Conservation (phyloP, 64 coral and sea anemone genomes). For the Hydrozoanthus tunicans region DNA sequence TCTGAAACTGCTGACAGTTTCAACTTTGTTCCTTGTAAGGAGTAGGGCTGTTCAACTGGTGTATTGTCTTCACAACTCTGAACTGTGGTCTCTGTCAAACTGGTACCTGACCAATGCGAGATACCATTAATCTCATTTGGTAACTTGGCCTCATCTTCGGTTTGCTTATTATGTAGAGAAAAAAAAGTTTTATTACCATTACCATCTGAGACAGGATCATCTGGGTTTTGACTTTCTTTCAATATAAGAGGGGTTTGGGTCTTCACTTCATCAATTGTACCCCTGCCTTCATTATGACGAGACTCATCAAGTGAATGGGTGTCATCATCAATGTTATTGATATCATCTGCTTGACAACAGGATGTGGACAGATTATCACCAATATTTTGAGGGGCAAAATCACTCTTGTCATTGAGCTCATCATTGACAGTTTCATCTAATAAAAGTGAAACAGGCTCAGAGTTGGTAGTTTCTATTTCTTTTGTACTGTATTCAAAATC, state of each 20-base stretch:
- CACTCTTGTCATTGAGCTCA: background rate
- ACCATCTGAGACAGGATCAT: constrained; percentile 5
- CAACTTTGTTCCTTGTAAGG: background rate
- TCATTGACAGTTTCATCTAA: background rate
- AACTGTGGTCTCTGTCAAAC: background rate
- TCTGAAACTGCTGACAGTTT: constrained; percentile 43
- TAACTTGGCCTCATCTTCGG: background rate
- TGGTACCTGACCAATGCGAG: background rate
- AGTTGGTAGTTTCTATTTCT: background rate
- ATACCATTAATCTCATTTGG: background rate
- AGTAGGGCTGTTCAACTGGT: background rate
- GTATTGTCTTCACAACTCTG: background rate
- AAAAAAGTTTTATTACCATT: background rate
- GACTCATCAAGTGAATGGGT: background rate
- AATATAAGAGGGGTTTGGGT: no score
- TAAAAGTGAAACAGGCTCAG: background rate
- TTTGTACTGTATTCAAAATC: background rate
- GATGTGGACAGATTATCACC: background rate
- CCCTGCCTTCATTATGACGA: background rate
- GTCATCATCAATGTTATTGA: background rate
- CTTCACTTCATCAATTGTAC: no score
- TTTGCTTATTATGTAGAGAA: background rate
- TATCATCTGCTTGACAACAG: background rate
- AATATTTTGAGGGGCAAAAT: background rate
- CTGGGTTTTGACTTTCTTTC: no score